Percentiles rank a stretch among this genome's conserved stretches.
Evolutionary conservation across 2,888 invertebrate species (phyloP).

Genomic region (Cacoxenus indagator): DNA sequence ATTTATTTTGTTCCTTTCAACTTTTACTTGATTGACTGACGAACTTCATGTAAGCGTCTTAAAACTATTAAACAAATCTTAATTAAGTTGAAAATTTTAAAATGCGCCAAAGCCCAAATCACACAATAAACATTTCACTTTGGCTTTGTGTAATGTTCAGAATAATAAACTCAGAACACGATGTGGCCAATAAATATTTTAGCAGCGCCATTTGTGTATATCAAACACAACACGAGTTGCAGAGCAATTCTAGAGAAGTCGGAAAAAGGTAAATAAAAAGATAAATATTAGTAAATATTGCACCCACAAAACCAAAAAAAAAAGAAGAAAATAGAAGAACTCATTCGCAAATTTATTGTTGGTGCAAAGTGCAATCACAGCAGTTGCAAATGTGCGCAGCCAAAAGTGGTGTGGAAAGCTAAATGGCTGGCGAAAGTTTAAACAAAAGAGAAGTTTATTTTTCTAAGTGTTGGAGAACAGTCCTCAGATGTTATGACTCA

Average conservation of each 20-base stretch:
- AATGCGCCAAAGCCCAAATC: slow-evolving; percentile 28
- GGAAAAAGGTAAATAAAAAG: no score
- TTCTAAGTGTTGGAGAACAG: no score
- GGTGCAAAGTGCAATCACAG: slow-evolving; percentile 17
- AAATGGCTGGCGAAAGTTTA: neutral
- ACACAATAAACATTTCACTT: slow-evolving; percentile 19
- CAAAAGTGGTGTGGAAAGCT: neutral
- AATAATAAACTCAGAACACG: no score
- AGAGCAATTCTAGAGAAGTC: no score
- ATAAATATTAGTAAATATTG: slow-evolving; percentile 7
- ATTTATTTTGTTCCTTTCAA: slow-evolving; percentile 25
- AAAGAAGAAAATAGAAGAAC: neutral
- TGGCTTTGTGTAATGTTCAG: neutral
- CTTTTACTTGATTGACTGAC: slow-evolving; percentile 50
- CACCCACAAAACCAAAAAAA: neutral
- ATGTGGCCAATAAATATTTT: slow-evolving; percentile 22
- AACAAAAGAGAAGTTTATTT: neutral
- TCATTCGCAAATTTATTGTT: slow-evolving; percentile 19
- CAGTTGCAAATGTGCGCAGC: slow-evolving; percentile 1
- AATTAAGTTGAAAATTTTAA: slow-evolving; percentile 25
- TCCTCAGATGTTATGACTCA: no score
- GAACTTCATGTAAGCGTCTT: slow-evolving; percentile 31
- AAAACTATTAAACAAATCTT: neutral
- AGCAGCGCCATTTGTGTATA: slow-evolving; percentile 1
- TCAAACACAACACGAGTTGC: neutral